Base-by-base conservation (phyloP, 2,113 vertebrate species). In the Scolopax mira region DNA sequence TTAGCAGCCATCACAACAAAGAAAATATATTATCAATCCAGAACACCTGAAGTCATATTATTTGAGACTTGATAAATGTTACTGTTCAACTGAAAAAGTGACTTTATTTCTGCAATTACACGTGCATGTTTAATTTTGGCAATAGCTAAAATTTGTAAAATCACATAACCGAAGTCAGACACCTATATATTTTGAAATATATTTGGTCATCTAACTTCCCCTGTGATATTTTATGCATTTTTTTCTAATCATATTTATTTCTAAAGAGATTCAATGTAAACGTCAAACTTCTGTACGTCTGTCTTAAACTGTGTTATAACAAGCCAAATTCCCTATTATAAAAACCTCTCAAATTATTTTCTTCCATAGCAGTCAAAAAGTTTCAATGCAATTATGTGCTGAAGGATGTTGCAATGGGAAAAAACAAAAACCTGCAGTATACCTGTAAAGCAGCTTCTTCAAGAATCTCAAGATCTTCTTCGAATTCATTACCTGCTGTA, bases 391-490 rank as follows among this genome's bases (percentile, higher is more conserved):
- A 69, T 49, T 61, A 33, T 5, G 11, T 49, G 54, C 5, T 48
- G 7, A 35, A 69, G 30, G 57, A 51, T 10, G 37, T 30, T 85
- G 78, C 8, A 90, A 64, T 18, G 7, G 13, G 44, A 48, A 79
- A 82, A 74, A 80, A 23, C n/a, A 42, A 21, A 46, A 27, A 57
- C 61, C n/a, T 3, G 2, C 5, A 7, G 30, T 19, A 55, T 96
- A 99, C 99, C 99, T 99, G 99, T 87, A 99, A 98, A 88, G 99
- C 99, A 57, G 99, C 99, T 92, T 99, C 99, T 93, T 99, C 99
- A 87, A 99, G 98, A 97, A 99, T 99, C 97, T 99, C 99, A 95
- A 99, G 98, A 96, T 99, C 99, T 95, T 99, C 99, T 80, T 99
- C 99, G 92, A 99, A 96, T 95, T 99, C 99, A 96, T 98, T 99